phyloP scores from a whole-genome alignment of 2,797 vertebrate species.

The Cichlasoma orientale region DNA sequence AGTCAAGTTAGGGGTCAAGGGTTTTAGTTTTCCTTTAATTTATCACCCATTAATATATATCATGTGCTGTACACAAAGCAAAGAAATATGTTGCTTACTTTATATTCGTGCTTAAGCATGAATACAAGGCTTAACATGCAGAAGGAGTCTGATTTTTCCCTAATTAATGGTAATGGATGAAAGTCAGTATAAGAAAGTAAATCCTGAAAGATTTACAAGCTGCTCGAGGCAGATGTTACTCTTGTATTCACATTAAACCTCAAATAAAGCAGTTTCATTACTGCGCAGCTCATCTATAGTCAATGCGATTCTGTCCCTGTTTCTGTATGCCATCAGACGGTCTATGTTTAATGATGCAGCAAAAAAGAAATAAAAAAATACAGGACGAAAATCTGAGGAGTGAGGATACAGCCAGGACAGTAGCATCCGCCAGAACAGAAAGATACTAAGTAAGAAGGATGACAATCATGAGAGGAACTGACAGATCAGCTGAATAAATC shows the following conservation, averaged over 20 bases:
- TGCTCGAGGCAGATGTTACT: background rate
- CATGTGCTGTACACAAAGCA: background rate
- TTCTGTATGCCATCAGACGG: background rate
- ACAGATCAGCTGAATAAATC: background rate
- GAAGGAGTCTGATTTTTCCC: background rate
- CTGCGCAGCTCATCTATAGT: slow-evolving; percentile 1
- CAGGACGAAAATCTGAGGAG: background rate
- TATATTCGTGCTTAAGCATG: background rate
- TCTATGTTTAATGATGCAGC: slow-evolving; percentile 2
- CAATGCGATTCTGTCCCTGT: background rate
- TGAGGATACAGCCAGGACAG: background rate
- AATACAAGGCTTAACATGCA: slow-evolving; percentile 1
- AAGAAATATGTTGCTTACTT: background rate
- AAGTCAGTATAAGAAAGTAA: background rate
- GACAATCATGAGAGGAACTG: background rate
- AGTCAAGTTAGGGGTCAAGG: background rate
- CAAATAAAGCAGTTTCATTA: slow-evolving; percentile 5
- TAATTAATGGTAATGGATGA: slow-evolving; percentile 10
- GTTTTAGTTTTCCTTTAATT: background rate
- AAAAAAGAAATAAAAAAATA: background rate
- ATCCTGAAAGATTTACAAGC: slow-evolving; percentile 7
- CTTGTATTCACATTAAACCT: slow-evolving; percentile 6
- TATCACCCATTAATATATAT: background rate
- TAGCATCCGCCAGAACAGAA: background rate
- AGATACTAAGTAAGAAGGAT: background rate